Evolutionary conservation across 2,113 vertebrate genomes (phyloP).

Genomic region (Phrynosoma blainvillii): DNA sequence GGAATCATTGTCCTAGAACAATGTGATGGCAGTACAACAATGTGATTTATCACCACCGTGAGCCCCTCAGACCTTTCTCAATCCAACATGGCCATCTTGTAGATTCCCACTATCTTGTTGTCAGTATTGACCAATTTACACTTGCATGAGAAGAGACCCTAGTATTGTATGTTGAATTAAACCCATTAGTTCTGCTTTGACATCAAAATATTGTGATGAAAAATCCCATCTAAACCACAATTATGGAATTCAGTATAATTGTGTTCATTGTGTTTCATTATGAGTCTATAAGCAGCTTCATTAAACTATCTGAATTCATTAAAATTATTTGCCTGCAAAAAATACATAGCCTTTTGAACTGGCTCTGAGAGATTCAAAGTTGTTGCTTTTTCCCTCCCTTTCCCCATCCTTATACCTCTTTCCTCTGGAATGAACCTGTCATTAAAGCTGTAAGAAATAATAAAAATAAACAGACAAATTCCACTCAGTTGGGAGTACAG

Average conservation of each 20-base stretch:
- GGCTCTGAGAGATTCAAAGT: constrained; percentile 67
- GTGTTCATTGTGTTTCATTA: background rate
- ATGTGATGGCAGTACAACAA: background rate
- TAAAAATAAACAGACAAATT: constrained; percentile 85
- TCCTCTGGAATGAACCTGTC: constrained; percentile 64
- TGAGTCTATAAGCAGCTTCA: constrained; percentile 33
- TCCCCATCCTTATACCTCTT: background rate
- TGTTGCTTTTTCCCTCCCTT: constrained; percentile 56
- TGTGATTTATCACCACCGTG: background rate
- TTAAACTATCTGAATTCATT: constrained; percentile 29
- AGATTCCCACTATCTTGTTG: background rate
- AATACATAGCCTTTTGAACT: constrained; percentile 62
- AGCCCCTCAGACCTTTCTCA: background rate
- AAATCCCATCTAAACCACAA: background rate
- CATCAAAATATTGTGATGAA: too few relatives aligned
- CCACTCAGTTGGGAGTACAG: constrained; percentile 72
- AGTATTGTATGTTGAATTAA: background rate
- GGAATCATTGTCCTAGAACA: background rate
- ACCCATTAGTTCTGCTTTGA: background rate
- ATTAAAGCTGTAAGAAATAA: constrained; percentile 75
- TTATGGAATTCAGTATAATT: background rate
- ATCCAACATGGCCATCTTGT: background rate
- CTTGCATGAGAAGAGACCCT: background rate
- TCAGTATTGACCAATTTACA: background rate
- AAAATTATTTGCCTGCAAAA: constrained; percentile 48